Percentiles rank a stretch among this genome's conserved stretches.
Evolutionary conservation across 2,113 vertebrate species (phyloP).

Genomic region (Coreoperca whiteheadi): DNA sequence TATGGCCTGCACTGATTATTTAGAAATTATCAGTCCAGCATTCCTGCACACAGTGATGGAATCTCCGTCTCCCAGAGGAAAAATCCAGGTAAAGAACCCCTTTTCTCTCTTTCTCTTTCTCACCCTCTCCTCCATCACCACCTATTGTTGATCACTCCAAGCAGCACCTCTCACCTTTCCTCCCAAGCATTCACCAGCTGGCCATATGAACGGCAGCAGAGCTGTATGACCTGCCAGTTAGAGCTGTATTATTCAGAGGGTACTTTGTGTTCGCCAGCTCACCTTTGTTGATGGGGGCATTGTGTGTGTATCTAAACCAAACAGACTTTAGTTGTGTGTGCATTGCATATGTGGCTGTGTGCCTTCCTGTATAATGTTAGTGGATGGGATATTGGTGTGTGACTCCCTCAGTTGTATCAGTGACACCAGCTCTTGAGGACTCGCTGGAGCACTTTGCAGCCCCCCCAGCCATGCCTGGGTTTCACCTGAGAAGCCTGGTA

Average conservation of each 20-base stretch:
- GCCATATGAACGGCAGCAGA: constrained; percentile 69
- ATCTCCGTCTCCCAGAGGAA: constrained; percentile 8
- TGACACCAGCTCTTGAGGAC: constrained; percentile 65
- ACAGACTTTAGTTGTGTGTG: constrained; percentile 15
- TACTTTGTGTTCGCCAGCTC: constrained; percentile 59
- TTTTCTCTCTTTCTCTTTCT: constrained; percentile 5
- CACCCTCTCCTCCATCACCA: constrained; percentile 63
- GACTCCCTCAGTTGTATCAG: constrained; percentile 40
- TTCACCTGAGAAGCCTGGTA: constrained; percentile 81
- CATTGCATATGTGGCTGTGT: constrained; percentile 38
- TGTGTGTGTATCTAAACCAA: constrained; percentile 41
- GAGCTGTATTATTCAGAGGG: constrained; percentile 83
- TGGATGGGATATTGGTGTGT: constrained; percentile 48
- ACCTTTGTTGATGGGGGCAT: constrained; percentile 42
- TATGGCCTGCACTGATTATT: background rate
- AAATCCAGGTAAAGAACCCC: background rate
- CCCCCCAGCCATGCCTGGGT: constrained; percentile 67
- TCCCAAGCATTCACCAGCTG: constrained; percentile 79
- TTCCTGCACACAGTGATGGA: constrained; percentile 32
- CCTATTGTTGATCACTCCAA: constrained; percentile 72
- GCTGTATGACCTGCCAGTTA: constrained; percentile 55
- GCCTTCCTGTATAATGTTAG: constrained; percentile 30
- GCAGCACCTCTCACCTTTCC: constrained; percentile 83
- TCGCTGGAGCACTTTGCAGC: constrained; percentile 62
- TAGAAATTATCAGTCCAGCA: background rate